Percentiles rank a stretch among this genome's conserved stretches.
These are phyloP conservation scores for Ispidina picta DNA, from an alignment of 2,797 vertebrate species.

Conservation along the genomic window DNA sequence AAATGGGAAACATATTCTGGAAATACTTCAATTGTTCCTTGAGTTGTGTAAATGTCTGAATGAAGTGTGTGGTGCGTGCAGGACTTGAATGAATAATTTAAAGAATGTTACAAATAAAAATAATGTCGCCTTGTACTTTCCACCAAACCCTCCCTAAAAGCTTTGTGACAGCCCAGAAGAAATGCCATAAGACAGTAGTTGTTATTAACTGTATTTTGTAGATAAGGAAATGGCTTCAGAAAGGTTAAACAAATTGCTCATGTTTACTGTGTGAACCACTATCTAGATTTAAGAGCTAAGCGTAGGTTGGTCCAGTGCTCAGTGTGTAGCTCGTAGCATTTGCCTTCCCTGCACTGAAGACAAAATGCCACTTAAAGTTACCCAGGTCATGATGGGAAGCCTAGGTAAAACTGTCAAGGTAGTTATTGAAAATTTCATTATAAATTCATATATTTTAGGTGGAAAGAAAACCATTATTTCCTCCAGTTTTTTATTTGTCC, in stretches of 20 bases:
- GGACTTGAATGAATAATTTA: constrained; percentile 61
- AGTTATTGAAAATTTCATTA: not conserved
- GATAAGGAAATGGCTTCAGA: constrained; percentile 36
- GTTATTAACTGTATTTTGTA: constrained; percentile 32
- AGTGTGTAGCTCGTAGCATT: not conserved
- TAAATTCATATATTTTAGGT: not conserved
- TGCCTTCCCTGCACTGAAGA: not conserved
- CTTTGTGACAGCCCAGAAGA: constrained; percentile 45
- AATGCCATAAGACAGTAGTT: constrained; percentile 20
- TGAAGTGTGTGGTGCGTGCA: constrained; percentile 25
- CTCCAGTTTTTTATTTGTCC: not conserved
- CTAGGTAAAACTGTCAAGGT: not conserved
- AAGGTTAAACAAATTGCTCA: constrained; percentile 45
- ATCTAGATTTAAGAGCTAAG: not conserved
- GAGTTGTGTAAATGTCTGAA: constrained; percentile 66
- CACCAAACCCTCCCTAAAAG: constrained; percentile 35
- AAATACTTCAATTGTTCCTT: constrained; percentile 77
- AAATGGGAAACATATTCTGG: constrained; percentile 74
- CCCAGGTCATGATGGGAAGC: not conserved
- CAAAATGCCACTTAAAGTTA: not conserved
- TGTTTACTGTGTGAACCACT: not conserved
- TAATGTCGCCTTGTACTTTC: constrained; percentile 21
- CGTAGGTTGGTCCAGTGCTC: not conserved
- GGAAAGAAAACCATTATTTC: not conserved
- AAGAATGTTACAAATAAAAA: constrained; percentile 23